Evolutionary conservation across 23 tunicate genomes (phyloP), one percentile per base, ranked within the genome.

Genomic region (Halocynthia roretzi): DNA sequence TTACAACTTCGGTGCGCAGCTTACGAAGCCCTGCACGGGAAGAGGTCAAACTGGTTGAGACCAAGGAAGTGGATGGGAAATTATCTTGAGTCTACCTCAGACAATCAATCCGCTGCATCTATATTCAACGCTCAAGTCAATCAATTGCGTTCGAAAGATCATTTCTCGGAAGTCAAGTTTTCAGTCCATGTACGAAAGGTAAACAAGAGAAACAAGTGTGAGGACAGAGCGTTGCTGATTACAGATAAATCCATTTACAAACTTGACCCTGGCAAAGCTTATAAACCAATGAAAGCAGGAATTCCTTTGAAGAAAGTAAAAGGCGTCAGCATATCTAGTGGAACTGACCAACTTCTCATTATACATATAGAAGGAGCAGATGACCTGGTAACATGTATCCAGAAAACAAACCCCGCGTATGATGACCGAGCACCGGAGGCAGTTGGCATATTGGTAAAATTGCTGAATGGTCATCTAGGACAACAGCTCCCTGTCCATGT

Each of bases 341-440:
- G 66, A 15, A 76, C 98, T 44, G 82, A 92, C 60, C 98, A 92
- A 61, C 81, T 92, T 64, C 15, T 92, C 56, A 80, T 92, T 10
- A 86, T 92, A 52, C 98, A 92, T 61, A 8, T 92, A 8, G 87
- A 82, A 51, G 92, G 92, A 8, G 83, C 80, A n/a, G 98, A 92
- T 75, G 98, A 92, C 72, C 70, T 92, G 75, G 98, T 92, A 7
- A 63, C 77, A 62, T 92, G 98, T 72, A 82, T 92, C 54, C 88
- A 92, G 61, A 86, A 86, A 52, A 83, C 92, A 10, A 86, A 82
- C 72, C 96, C 96, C 5, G 80, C 51, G 51, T 70, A 86, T 55
- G 85, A 83, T 7, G 96, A 89, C 64, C 60, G 96, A 40, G 98
- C 84, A 8, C 88, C 92, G 5, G 98, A 92, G 79, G 98, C 98